phyloP scores from a whole-genome alignment of 2,888 invertebrate species.

The Osmoderma eremita region DNA sequence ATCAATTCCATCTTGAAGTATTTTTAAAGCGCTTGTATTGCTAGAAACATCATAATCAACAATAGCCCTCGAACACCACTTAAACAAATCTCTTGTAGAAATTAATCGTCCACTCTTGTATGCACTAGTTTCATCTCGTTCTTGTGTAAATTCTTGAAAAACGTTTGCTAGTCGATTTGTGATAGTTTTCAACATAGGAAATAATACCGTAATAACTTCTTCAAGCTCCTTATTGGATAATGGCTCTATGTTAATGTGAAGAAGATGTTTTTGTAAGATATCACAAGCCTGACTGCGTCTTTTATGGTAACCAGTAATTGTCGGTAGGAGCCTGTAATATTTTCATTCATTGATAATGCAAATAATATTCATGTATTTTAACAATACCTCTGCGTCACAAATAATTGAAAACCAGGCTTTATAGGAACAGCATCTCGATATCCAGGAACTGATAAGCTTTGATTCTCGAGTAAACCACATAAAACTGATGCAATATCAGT shows the following conservation, averaged over 20 bases:
- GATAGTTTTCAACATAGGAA: constrained; percentile 77
- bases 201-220: constrained; percentile 74
- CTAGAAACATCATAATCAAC: constrained; percentile 79
- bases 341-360: constrained; percentile 8
- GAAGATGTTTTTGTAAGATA: constrained; percentile 83
- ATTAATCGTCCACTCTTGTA: constrained; percentile 72
- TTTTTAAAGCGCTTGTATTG: constrained; percentile 73
- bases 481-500: constrained; percentile 92
- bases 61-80: constrained; percentile 86
- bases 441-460: constrained; percentile 85
- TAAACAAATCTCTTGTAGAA: constrained; percentile 89
- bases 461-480: constrained; percentile 85
- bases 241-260: constrained; percentile 83
- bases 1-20: constrained; percentile 90
- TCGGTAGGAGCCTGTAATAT: constrained; percentile 68
- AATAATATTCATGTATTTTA: too few species aligned
- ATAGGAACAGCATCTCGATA: constrained; percentile 84
- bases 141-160: constrained; percentile 76
- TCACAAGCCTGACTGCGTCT: constrained; percentile 73
- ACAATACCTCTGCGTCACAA: constrained; percentile 84
- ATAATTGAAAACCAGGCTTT: constrained; percentile 89
- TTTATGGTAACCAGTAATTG: constrained; percentile 70
- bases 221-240: constrained; percentile 79
- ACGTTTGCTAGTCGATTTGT: constrained; percentile 83
- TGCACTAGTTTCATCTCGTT: constrained; percentile 62